These are phyloP conservation scores for Plestiodon gilberti DNA, from an alignment of 2,113 vertebrate genomes.

Conservation along the genomic window DNA sequence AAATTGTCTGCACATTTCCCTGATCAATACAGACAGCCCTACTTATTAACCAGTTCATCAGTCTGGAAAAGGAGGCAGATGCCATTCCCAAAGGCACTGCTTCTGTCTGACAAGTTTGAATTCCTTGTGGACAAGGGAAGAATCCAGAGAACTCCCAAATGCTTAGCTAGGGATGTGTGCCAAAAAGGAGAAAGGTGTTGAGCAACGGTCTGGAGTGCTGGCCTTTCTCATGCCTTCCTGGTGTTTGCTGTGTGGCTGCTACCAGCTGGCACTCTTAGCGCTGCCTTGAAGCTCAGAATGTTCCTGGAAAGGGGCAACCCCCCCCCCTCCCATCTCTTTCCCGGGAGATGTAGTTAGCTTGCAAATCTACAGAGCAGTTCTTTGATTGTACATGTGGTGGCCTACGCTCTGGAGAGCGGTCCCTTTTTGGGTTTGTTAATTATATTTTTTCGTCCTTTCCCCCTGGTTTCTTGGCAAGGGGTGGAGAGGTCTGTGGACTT, in stretches of 20 bases:
- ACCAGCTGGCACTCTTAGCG: neutral
- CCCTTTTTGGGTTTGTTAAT: conserved; percentile 9
- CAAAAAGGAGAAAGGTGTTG: conserved; percentile 48
- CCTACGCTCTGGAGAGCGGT: conserved; percentile 58
- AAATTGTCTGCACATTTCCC: neutral
- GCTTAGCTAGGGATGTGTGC: conserved; percentile 63
- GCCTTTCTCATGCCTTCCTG: neutral
- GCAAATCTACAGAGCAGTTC: conserved; percentile 14
- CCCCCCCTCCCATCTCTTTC: neutral
- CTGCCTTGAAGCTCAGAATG: neutral
- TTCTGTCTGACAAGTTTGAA: neutral
- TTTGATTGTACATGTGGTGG: conserved; percentile 52
- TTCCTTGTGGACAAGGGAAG: neutral
- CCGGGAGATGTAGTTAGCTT: neutral
- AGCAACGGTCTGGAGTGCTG: neutral
- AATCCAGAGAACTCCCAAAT: conserved; percentile 36
- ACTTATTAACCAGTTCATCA: neutral
- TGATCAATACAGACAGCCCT: neutral
- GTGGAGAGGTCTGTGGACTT: conserved; percentile 20
- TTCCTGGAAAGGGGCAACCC: conserved; percentile 4
- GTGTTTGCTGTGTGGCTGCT: neutral
- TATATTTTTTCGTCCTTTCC: conserved; percentile 34
- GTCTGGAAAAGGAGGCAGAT: neutral
- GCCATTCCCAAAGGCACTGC: neutral
- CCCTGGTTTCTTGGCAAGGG: conserved; percentile 47